Base-by-base conservation (phyloP, 2,888 invertebrate species). In the Gortyna flavago region DNA sequence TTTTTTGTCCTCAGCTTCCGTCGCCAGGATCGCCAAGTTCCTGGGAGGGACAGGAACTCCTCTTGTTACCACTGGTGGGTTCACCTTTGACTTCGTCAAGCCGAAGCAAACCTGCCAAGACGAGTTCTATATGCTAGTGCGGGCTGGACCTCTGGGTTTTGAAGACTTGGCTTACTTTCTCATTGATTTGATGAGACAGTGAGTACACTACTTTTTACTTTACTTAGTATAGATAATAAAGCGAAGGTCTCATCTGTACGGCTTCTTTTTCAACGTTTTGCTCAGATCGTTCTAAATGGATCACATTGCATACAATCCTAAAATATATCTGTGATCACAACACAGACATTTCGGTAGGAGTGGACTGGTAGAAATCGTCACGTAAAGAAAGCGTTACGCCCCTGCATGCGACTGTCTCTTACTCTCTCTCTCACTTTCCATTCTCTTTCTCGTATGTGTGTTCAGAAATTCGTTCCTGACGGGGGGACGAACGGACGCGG, bases 101-200 rank as follows among this genome's bases (percentile, higher is more conserved):
- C 97, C 97, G 32, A 99, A 99, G 92, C 97, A 97, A 2, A 95
- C 96, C 5, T 98, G 98, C 88, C 94, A 96, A 0, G 97, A 98
- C 86, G 98, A 99, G 93, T 99, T 98, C 93, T 98, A 98, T 91
- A 98, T 98, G 97, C 95, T 98, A 57, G 97, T 98, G 7, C 97
- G 98, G 75, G 97, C 98, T 21, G 98, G 99, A 0, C 97, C 97
- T 41, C 93, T 98, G 61, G 98, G 98, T 48, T 98, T 98, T 88
- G 97, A 97, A 89, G 98, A 98, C 75, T 96, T 98, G 85, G 97
- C 98, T 0, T 97, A 97, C 88, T 97, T 98, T 90, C 97, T 98
- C 85, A 97, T 98, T 77, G 95, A 97, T 35, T 94, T 98, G 54
- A 97, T 98, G 97, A 93, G 97, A 84, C 97, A 97, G 98, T 98